Base-by-base conservation (phyloP, 2,888 invertebrate genomes). In the Folsomia candida region DNA sequence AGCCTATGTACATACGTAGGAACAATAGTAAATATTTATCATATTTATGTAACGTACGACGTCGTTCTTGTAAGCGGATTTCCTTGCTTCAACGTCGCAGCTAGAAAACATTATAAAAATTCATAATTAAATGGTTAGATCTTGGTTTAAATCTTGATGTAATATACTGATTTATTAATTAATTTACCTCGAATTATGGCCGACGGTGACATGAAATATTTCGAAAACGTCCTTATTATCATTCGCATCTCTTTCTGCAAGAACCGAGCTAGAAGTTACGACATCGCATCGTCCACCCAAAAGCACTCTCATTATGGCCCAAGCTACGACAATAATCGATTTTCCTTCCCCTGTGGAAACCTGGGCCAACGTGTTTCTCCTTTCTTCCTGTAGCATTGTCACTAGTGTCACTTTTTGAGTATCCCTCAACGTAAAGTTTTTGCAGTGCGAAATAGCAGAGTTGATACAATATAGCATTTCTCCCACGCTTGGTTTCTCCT, bases 201-300 rank as follows among this genome's bases (percentile, higher is more conserved):
- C 59, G 3, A 59, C 59, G 3, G 58, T 57, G 11, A 68, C 27
- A 22, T 37, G 20, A 26, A 71, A 65, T 14, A 71, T 6, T 1
- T 20, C 22, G 24, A 67, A 71, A 22, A 71, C 58, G 25, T 37
- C 14, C 2, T 61, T 11, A 57, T 57, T 58, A 51, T 68, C 68
- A n/a, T 65, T 51, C 6, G 68, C 58, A 60, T 71, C 71, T 27
- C 71, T n/a, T 27, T 71, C 68, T 3, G 71, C 71, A 1, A 71
- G 61, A 24, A 71, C 65, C 2, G 68, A 26, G 27, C 25, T 57
- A 20, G 59, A 59, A 2, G 71, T 71, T 22, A 57, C 62, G 18
- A 71, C 22, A 25, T 71, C 71, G 18, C 60, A 51, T 14, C n/a
- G n/a, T 47, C 24, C 14, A 9, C 51, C 37, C 11, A 59, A 22